These are phyloP conservation scores for Artemia sp. DNA, from an alignment of 2,888 invertebrate species.

Conservation along the genomic window DNA sequence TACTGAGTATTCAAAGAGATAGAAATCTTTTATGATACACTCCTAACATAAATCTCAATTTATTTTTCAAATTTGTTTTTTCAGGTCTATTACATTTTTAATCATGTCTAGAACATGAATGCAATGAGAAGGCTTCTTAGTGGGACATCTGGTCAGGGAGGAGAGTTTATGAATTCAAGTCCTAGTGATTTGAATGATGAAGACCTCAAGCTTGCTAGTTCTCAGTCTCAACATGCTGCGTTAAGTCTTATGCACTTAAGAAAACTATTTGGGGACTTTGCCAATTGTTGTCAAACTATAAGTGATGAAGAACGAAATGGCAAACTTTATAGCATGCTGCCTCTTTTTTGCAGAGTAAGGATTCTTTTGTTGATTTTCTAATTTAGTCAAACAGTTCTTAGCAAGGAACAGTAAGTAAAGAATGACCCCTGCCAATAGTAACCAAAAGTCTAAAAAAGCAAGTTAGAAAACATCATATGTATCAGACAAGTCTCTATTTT, in stretches of 20 bases:
- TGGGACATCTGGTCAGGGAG: slow-evolving; percentile 18
- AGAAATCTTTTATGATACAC: too few relatives aligned
- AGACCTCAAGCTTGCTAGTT: slow-evolving; percentile 18
- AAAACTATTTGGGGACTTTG: slow-evolving; percentile 86
- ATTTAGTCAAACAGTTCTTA: too few relatives aligned
- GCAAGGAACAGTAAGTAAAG: too few relatives aligned
- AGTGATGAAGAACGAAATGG: slow-evolving; percentile 69
- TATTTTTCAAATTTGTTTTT: too few relatives aligned
- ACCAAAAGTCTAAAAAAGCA: background rate
- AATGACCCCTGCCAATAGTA: too few relatives aligned
- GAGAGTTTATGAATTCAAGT: background rate
- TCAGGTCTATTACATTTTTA: too few relatives aligned
- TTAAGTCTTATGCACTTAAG: slow-evolving; percentile 88
- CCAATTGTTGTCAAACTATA: slow-evolving; percentile 46
- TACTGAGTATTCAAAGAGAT: too few relatives aligned
- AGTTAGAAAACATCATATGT: background rate
- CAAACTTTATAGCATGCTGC: slow-evolving; percentile 90
- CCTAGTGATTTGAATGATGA: background rate
- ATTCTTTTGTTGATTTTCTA: background rate
- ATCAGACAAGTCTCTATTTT: slow-evolving; percentile 1
- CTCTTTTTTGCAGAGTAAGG: slow-evolving; percentile 84
- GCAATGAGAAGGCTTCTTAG: slow-evolving; percentile 23
- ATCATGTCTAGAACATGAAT: slow-evolving; percentile 21
- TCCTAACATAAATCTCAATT: too few relatives aligned
- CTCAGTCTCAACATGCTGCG: slow-evolving; percentile 40